A percentile compares a stretch with the other conserved stretches of the same genome.
Evolutionary conservation across 2,113 vertebrate species (phyloP).

Genomic region (Chunga burmeisteri): DNA sequence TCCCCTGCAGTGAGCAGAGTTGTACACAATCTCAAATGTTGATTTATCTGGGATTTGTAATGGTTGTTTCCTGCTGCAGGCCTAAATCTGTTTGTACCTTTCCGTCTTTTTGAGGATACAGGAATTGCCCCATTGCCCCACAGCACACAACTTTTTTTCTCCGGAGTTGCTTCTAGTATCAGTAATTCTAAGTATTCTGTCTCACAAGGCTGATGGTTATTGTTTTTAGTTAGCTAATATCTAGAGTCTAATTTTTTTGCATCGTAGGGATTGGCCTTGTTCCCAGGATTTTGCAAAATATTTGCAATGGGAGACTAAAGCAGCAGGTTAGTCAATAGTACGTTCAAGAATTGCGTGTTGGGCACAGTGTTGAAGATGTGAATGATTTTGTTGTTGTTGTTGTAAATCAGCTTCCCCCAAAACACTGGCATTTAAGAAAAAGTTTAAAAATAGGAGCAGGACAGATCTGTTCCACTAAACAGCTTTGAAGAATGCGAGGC

Average conservation of each 20-base stretch:
- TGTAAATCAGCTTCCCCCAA: neutral
- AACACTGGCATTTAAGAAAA: neutral
- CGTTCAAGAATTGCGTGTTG: neutral
- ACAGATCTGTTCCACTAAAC: neutral
- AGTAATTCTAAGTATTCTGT: neutral
- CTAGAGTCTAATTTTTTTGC: neutral
- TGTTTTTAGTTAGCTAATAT: slow-evolving; percentile 20
- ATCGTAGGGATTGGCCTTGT: slow-evolving; percentile 25
- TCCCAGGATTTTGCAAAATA: slow-evolving; percentile 62
- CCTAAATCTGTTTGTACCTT: neutral
- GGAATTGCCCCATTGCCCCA: neutral
- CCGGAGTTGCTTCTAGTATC: neutral
- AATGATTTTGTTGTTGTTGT: neutral
- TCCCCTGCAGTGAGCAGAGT: neutral
- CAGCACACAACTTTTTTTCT: neutral
- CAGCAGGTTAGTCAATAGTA: slow-evolving; percentile 1
- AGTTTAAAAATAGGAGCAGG: neutral
- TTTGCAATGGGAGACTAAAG: slow-evolving; percentile 8
- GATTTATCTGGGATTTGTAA: neutral
- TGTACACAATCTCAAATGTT: neutral
- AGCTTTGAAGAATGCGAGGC: slow-evolving; percentile 10
- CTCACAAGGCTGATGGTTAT: neutral
- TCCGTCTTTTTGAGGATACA: neutral
- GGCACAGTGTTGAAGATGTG: neutral
- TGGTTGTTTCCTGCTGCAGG: neutral